A percentile compares a stretch with the other conserved stretches of the same genome.
These are phyloP conservation scores for Cantharis rustica DNA, from an alignment of 2,888 invertebrate genomes.

Conservation along the genomic window DNA sequence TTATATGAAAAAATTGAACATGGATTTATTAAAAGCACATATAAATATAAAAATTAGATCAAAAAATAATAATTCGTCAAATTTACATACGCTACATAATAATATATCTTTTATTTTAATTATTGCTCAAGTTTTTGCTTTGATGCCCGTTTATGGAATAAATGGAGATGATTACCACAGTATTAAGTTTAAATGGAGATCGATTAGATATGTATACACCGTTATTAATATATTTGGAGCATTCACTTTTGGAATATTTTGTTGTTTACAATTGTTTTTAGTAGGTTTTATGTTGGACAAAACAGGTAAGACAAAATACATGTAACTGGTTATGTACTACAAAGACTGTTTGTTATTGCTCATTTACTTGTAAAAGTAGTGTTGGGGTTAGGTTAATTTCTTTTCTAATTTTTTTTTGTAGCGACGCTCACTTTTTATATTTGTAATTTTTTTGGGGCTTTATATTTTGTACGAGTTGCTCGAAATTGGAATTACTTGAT, in stretches of 20 bases:
- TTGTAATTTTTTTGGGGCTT: slow-evolving; percentile 41
- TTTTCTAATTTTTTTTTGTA: slow-evolving; percentile 29
- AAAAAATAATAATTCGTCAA: not conserved
- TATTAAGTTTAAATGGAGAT: slow-evolving; percentile 22
- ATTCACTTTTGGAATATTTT: slow-evolving; percentile 39
- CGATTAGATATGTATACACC: slow-evolving; percentile 15
- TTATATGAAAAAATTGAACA: not conserved
- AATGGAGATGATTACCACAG: not conserved
- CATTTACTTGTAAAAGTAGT: not conserved
- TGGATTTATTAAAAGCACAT: not conserved
- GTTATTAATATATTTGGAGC: slow-evolving; percentile 36
- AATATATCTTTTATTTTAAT: slow-evolving; percentile 40
- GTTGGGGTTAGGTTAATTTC: no score
- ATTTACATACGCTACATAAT: slow-evolving; percentile 38
- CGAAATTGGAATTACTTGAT: slow-evolving; percentile 56
- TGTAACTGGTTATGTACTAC: not conserved
- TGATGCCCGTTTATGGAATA: slow-evolving; percentile 25
- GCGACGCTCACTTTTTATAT: slow-evolving; percentile 47
- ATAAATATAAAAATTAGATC: slow-evolving; percentile 1
- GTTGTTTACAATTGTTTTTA: slow-evolving; percentile 41
- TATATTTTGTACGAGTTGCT: slow-evolving; percentile 59
- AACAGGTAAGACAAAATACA: slow-evolving; percentile 40
- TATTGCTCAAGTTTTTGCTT: slow-evolving; percentile 16
- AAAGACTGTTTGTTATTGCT: not conserved
- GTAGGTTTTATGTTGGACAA: slow-evolving; percentile 44